phyloP scores from a whole-genome alignment of 2,888 invertebrate species.

The Brenthis ino region DNA sequence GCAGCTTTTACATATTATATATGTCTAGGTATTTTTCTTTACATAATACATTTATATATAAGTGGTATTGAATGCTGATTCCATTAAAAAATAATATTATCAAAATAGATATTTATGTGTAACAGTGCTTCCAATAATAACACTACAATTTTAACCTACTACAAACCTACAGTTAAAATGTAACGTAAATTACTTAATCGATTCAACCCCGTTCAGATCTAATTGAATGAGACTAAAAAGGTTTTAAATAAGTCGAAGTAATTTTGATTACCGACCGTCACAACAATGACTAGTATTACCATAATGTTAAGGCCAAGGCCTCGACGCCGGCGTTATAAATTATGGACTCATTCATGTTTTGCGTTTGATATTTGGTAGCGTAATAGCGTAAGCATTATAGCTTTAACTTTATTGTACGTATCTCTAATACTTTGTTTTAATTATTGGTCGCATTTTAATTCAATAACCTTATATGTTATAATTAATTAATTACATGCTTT shows the following conservation, averaged over 20 bases:
- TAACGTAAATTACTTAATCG: neutral
- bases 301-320: conserved; percentile 74
- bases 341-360: conserved; percentile 37
- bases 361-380: conserved; percentile 13
- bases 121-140: too few relatives aligned
- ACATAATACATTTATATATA: too few relatives aligned
- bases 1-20: too few relatives aligned
- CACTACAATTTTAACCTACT: neutral
- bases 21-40: too few relatives aligned
- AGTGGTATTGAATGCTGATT: too few relatives aligned
- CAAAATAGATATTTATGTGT: too few relatives aligned
- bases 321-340: conserved; percentile 36
- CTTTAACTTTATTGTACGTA: too few relatives aligned
- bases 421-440: too few relatives aligned
- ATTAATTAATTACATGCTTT: too few relatives aligned
- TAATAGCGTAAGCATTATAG: neutral
- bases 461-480: too few relatives aligned
- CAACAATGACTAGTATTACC: conserved; percentile 50
- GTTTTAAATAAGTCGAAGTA: conserved; percentile 13
- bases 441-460: too few relatives aligned
- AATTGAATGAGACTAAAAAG: conserved; percentile 11
- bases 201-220: conserved; percentile 5
- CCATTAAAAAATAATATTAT: too few relatives aligned
- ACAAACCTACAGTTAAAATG: neutral
- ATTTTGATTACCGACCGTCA: conserved; percentile 27